Evolutionary conservation across 53 echinoderm and acorn worm species (phyloP).

Genomic region (Arbacia lixula): DNA sequence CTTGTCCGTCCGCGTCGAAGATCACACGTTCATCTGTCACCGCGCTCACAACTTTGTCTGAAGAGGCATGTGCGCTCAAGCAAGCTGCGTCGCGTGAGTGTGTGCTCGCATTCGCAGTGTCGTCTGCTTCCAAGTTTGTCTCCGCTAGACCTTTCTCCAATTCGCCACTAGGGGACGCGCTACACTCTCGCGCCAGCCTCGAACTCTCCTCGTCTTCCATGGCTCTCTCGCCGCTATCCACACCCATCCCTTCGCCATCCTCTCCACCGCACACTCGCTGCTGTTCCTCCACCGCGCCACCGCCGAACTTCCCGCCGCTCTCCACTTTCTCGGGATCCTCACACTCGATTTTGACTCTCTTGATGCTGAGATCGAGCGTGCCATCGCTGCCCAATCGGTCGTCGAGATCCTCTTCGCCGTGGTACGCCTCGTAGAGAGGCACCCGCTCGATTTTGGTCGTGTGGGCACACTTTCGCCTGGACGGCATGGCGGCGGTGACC

Average conservation of each 20-base stretch:
- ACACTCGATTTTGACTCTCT: conserved; percentile 22
- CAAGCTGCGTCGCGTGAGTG: not conserved
- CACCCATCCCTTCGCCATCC: not conserved
- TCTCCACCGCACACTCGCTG: not conserved
- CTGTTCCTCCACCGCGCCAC: not conserved
- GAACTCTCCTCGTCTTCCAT: not conserved
- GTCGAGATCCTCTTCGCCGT: conserved; percentile 32
- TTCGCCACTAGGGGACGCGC: not conserved
- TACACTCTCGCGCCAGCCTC: not conserved
- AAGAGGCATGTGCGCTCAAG: not conserved
- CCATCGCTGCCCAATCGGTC: conserved; percentile 8
- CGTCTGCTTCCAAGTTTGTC: conserved; percentile 20
- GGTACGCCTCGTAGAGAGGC: conserved; percentile 26
- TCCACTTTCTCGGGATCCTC: not conserved
- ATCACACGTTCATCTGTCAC: not conserved
- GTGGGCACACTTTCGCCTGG: conserved; percentile 47
- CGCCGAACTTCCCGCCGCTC: not conserved
- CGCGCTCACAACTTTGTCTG: not conserved
- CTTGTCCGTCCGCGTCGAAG: not conserved
- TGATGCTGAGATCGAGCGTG: conserved; percentile 64
- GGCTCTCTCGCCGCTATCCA: not conserved
- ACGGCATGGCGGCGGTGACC: conserved; percentile 22
- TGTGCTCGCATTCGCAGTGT: not conserved
- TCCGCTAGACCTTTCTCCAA: not conserved
- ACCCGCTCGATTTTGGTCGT: conserved; percentile 47